Evolutionary conservation across 2,888 invertebrate genomes (phyloP), one percentile per base, ranked within the genome.

Genomic region (Spicauda simplicius): DNA sequence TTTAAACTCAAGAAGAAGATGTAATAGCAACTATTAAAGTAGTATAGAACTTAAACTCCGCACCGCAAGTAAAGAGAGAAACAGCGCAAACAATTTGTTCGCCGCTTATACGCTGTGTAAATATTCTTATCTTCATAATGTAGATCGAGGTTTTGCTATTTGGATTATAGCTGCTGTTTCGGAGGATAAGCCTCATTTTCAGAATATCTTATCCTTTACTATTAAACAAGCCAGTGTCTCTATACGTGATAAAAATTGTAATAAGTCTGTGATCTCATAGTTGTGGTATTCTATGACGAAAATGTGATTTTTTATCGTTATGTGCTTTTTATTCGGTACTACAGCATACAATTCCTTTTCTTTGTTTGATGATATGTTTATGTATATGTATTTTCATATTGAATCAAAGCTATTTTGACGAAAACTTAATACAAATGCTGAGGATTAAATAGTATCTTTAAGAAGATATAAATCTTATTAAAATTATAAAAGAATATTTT

Each of bases 11-110:
- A 54, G 53, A 53, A 55, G 25, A 6, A 20, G 52, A 19, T n/a
- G 37, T 20, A 37, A 37, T 33, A 54, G 41, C 41, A 54, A 25
- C 54, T 62, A 62, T 62, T 45, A 54, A 62, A 62, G 54, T 18
- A 33, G 60, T 20, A 37, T 48, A 53, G 33, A 62, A 54, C 54
- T 62, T 62, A 62, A 90, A 88, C 90, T 82, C 77, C 72, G 76
- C 76, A 79, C 80, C 79, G 79, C 87, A 91, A 90, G 90, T 90
- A 90, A 84, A 82, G 84, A 79, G 76, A 84, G 80, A 80, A 80
- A 76, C 76, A 77, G 74, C 77, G 87, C 84, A 90, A 91, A 90
- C 91, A 91, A 90, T 91, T 92, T 92, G 89, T 88, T 82, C 84
- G 75, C 80, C 83, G 87, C 84, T 90, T 89, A 88, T 83, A 84